These are phyloP conservation scores for Podabrus alpinus DNA, from an alignment of 2,888 invertebrate genomes.

Conservation along the genomic window DNA sequence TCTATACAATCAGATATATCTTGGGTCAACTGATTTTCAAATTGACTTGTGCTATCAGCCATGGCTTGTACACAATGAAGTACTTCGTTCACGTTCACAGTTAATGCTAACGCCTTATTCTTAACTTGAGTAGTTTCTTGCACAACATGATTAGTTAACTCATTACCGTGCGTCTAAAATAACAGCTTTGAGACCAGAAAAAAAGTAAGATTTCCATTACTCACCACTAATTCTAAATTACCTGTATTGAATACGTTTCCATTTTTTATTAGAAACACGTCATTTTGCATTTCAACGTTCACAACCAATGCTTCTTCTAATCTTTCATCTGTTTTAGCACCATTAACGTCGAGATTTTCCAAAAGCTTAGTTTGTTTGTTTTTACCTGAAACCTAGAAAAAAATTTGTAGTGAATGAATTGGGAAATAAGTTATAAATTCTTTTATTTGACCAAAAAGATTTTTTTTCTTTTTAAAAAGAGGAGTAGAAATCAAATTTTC, in stretches of 20 bases:
- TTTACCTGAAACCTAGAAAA: not conserved
- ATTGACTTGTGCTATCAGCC: not conserved
- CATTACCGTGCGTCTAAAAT: not conserved
- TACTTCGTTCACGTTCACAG: not conserved
- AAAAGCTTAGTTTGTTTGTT: not conserved
- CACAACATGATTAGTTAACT: not conserved
- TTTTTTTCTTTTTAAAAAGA: too few species aligned
- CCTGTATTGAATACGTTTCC: not conserved
- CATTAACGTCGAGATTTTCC: not conserved
- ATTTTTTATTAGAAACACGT: not conserved
- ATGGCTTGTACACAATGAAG: not conserved
- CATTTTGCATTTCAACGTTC: not conserved
- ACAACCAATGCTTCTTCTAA: not conserved
- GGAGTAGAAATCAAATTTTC: too few species aligned
- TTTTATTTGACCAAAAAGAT: too few species aligned
- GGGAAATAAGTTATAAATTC: too few species aligned
- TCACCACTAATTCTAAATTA: not conserved
- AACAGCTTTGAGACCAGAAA: too few species aligned
- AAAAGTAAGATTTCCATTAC: not conserved
- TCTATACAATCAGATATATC: not conserved
- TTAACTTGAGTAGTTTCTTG: not conserved
- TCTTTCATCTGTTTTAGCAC: not conserved
- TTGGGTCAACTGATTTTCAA: not conserved
- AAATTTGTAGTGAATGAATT: too few species aligned
- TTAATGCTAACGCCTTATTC: not conserved